Conservation (phyloP, 1,140 invertebrate genomes). For the Drosophila carrolli region DNA sequence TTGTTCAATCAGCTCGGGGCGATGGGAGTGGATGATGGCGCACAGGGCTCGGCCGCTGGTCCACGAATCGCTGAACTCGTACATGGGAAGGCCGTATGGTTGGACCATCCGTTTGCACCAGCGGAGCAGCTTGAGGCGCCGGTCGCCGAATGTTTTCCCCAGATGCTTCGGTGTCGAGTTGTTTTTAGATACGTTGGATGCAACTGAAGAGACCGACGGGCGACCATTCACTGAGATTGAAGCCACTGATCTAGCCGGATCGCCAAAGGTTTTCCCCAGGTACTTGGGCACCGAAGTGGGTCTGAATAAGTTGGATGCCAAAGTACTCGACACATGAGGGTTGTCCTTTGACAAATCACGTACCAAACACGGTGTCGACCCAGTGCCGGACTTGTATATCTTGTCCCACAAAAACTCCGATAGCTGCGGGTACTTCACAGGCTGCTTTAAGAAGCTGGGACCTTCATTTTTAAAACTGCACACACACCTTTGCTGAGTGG, state of each 20-base stretch:
- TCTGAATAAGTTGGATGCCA: no score
- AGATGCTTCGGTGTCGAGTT: not conserved
- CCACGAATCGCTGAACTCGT: constrained; percentile 62
- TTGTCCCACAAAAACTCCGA: not conserved
- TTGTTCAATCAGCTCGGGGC: constrained; percentile 38
- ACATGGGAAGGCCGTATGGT: constrained; percentile 62
- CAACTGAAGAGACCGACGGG: no score
- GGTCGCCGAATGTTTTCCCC: constrained; percentile 52
- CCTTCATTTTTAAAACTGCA: not conserved
- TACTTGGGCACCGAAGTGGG: no score
- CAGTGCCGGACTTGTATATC: not conserved
- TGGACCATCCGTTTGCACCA: constrained; percentile 32
- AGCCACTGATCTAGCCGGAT: no score
- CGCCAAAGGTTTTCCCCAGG: no score
- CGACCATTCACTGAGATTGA: no score
- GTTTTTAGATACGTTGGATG: no score
- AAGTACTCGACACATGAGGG: no score
- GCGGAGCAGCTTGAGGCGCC: constrained; percentile 8
- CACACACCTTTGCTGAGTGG: not conserved
- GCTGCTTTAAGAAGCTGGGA: not conserved
- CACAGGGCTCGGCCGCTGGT: constrained; percentile 49
- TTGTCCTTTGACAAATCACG: not conserved
- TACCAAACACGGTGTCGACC: not conserved
- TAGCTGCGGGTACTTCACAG: not conserved
- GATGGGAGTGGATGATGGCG: constrained; percentile 50